Evolutionary conservation across 2,113 vertebrate genomes (phyloP), one percentile per base, ranked within the genome.

Genomic region (Poeciliopsis turrubarensis): DNA sequence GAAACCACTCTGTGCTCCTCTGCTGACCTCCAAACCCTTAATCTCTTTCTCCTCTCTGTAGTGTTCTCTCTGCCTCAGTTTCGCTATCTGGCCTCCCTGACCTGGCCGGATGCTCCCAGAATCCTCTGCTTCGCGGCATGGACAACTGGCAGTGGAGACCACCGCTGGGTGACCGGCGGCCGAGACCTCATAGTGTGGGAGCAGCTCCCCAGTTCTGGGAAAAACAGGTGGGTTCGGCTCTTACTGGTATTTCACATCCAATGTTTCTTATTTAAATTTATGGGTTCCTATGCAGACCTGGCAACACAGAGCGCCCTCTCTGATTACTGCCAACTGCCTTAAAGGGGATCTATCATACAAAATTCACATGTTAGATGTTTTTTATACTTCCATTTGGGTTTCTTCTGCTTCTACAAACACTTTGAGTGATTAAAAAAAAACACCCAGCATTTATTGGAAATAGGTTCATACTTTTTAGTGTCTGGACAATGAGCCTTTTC

Each of bases 81-180:
- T 75, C 88, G 72, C 44, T 95, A 95, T 88, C 87, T 95, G 79
- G 87, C 89, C 78, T 93, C 94, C 12, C 87, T 95, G 78, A 92
- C 87, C 75, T 93, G 92, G 86, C 87, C 84, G 0, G 81, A 92
- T 1, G 86, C 91, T 72, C 89, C 94, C 77, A 93, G 95, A 83
- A 89, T 94, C 72, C 92, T 95, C 17, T 94, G 95, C 85, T 93
- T 95, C n/a, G 89, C 94, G 0, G 57, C 93, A 0, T 95, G 95
- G 95, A 91, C 92, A 57, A 95, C 95, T 1, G 87, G 93, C 30
- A 95, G 95, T 4, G 95, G 95, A 71, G 92, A 89, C 78, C 95
- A 95, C 78, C 93, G 95, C 26, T 95, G 95, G 95, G 94, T 95
- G 73, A 94, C 91, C 0, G 95, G 95, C 29, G 95, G 95, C 70